Evolutionary conservation across 2,888 invertebrate genomes (phyloP).

Genomic region (Tipula unca): DNA sequence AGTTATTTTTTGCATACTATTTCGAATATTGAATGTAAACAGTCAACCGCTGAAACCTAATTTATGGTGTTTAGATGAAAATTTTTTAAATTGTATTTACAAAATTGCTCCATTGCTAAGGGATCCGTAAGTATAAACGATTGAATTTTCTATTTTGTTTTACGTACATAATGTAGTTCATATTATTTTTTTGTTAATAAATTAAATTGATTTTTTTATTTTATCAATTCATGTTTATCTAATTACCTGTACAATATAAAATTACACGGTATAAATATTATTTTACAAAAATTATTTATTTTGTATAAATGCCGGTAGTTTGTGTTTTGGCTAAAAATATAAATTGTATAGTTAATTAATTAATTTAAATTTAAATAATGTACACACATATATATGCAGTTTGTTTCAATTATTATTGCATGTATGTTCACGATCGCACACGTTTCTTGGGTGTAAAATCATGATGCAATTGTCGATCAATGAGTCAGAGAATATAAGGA

Average conservation of each 20-base stretch:
- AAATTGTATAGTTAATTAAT: not conserved
- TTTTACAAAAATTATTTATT: not conserved
- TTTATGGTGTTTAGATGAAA: slow-evolving; percentile 66
- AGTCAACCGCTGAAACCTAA: slow-evolving; percentile 71
- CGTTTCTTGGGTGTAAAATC: not conserved
- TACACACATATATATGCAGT: too few species aligned
- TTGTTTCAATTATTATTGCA: not conserved
- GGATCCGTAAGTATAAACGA: slow-evolving; percentile 66
- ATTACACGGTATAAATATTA: not conserved
- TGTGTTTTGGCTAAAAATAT: not conserved
- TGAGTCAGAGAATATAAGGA: not conserved
- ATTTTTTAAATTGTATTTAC: slow-evolving; percentile 66
- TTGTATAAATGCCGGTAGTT: not conserved
- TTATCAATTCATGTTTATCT: not conserved
- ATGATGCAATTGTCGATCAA: not conserved
- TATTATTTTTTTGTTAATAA: slow-evolving; percentile 21
- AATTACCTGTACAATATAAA: not conserved
- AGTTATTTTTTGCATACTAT: slow-evolving; percentile 72
- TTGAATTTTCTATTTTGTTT: slow-evolving; percentile 16
- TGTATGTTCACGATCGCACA: not conserved
- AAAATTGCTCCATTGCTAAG: slow-evolving; percentile 70
- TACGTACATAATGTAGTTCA: slow-evolving; percentile 18
- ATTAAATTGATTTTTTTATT: slow-evolving; percentile 23
- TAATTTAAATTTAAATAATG: not conserved
- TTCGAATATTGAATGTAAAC: slow-evolving; percentile 76